These are phyloP conservation scores for Serranus cabrilla DNA, from an alignment of 2,797 vertebrate genomes.

Conservation along the genomic window DNA sequence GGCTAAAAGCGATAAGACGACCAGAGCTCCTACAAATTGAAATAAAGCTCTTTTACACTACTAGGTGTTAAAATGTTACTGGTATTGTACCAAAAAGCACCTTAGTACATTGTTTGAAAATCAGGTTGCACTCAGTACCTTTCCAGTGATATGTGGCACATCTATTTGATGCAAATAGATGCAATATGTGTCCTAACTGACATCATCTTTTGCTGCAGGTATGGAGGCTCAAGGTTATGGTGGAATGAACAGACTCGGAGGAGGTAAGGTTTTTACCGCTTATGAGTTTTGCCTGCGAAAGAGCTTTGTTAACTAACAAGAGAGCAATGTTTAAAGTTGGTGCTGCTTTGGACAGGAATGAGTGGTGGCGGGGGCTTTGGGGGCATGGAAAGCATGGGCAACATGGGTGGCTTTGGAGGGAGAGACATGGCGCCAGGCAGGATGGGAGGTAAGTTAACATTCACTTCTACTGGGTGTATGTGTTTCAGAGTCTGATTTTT, in stretches of 20 bases:
- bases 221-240: slow-evolving; percentile 93
- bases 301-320: neutral
- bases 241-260: slow-evolving; percentile 94
- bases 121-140: neutral
- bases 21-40: neutral
- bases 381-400: slow-evolving; percentile 93
- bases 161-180: neutral
- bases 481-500: no score
- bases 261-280: slow-evolving; percentile 62
- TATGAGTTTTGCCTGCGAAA: neutral
- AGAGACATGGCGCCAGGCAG: slow-evolving; percentile 87
- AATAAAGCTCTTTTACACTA: neutral
- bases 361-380: slow-evolving; percentile 86
- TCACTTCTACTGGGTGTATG: neutral
- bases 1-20: slow-evolving; percentile 32
- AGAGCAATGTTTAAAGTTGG: neutral
- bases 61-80: neutral
- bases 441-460: slow-evolving; percentile 90
- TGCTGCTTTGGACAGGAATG: slow-evolving; percentile 80
- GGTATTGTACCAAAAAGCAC: neutral
- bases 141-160: neutral
- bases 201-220: slow-evolving; percentile 72
- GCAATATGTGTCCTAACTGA: neutral
- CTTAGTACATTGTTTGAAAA: slow-evolving; percentile 8
- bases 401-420: slow-evolving; percentile 92